Conservation (phyloP, 2,888 invertebrate genomes). For the Trachelus stipa region DNA sequence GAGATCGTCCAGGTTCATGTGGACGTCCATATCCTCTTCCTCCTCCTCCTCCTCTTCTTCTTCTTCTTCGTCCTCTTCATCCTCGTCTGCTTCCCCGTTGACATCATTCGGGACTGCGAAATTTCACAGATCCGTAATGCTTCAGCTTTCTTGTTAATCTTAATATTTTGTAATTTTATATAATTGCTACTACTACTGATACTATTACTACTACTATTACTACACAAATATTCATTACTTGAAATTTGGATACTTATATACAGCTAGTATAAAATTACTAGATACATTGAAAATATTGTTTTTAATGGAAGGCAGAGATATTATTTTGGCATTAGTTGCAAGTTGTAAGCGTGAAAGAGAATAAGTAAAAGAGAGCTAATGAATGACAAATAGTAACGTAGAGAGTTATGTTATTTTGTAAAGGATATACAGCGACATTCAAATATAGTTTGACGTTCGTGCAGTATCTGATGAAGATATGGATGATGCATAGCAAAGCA, state of each 20-base stretch:
- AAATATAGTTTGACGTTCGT: too few relatives aligned
- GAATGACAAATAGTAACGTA: neutral
- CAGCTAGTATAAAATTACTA: neutral
- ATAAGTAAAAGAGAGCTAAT: neutral
- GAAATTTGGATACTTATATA: neutral
- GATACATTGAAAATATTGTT: neutral
- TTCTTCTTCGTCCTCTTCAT: neutral
- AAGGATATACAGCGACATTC: too few relatives aligned
- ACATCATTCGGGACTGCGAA: slow-evolving; percentile 34
- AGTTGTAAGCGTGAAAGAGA: neutral
- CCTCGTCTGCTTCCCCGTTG: neutral
- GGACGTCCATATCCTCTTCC: neutral
- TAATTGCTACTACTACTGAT: neutral
- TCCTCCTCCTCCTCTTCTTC: neutral
- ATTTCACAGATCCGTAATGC: slow-evolving; percentile 14
- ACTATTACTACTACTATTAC: neutral
- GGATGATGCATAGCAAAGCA: too few relatives aligned
- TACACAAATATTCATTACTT: neutral
- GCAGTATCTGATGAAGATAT: too few relatives aligned
- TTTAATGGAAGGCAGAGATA: neutral
- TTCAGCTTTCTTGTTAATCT: neutral
- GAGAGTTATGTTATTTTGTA: neutral
- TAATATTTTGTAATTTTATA: neutral
- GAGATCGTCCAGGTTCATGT: neutral
- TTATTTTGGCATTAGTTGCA: slow-evolving; percentile 4